Percentiles rank a stretch among this genome's conserved stretches.
phyloP scores from a whole-genome alignment of 2,113 vertebrate genomes.

The Gymnarchus niloticus region DNA sequence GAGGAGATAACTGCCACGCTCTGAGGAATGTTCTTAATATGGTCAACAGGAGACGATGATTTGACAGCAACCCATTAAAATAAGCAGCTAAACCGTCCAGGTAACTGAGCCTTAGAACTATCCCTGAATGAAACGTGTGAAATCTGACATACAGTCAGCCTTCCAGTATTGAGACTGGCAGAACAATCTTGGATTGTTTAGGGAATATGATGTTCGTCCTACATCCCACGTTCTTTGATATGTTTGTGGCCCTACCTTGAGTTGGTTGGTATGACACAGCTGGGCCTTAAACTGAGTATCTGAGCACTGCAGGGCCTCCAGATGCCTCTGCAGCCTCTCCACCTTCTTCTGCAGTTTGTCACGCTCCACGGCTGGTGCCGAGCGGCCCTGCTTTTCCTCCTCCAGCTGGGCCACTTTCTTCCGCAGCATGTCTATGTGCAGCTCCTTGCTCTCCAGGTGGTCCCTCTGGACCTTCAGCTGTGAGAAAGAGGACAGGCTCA shows the following conservation, averaged over 20 bases:
- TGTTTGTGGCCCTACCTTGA: slow-evolving; percentile 68
- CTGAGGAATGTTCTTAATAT: neutral
- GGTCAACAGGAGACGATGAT: neutral
- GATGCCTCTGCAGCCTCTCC: slow-evolving; percentile 74
- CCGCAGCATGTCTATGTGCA: slow-evolving; percentile 77
- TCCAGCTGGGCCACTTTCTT: slow-evolving; percentile 79
- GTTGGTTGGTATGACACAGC: slow-evolving; percentile 72
- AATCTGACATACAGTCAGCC: neutral
- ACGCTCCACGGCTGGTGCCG: slow-evolving; percentile 59
- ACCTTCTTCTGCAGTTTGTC: slow-evolving; percentile 75
- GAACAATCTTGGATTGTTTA: neutral
- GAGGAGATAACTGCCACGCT: neutral
- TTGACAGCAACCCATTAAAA: neutral
- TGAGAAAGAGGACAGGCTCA: neutral
- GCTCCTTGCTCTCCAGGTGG: slow-evolving; percentile 73
- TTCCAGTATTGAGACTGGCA: neutral
- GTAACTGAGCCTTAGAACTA: too few species aligned
- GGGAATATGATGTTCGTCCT: neutral
- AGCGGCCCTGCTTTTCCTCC: slow-evolving; percentile 66
- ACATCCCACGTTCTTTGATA: neutral
- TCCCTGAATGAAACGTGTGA: neutral
- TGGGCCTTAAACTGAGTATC: slow-evolving; percentile 76
- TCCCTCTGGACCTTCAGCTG: slow-evolving; percentile 81
- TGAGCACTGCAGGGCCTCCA: slow-evolving; percentile 54
- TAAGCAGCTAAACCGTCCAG: neutral